Evolutionary conservation across 2,888 invertebrate species (phyloP), one percentile per base, ranked within the genome.

Genomic region (Hyposoter dolosus): DNA sequence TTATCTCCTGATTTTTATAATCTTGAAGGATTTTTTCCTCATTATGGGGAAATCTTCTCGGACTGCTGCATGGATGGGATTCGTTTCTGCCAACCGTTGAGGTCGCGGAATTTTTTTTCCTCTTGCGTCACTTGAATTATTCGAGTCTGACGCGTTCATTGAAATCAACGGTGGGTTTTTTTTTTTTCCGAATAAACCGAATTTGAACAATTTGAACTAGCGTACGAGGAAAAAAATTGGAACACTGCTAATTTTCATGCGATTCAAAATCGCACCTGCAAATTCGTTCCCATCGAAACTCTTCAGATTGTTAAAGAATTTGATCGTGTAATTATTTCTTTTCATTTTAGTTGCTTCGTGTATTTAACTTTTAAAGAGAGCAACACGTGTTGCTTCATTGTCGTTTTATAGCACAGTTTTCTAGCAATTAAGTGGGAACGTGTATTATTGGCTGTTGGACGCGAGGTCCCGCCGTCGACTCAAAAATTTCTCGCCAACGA

Each of bases 401-500:
- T 50, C n/a, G 6, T 23, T 56, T 23, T 7, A 23, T 19, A 23
- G 9, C 0, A 23, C 53, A 9, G 23, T 53, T 3, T 9, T 35
- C 1, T 35, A 35, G 12, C 12, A 23, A 56, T 23, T 23, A 12
- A 56, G 56, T 10, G 56, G 23, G 23, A 12, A 23, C 56, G 23
- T 56, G 56, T 56, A 28, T 60, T 28, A 28, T 60, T 63, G 40
- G 47, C 47, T 12, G 65, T 45, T 40, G 40, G 40, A 32, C 50
- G 50, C 23, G 63, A 23, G 43, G 35, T 50, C 66, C 68, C 66
- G 60, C 68, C 66, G 60, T 23, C 74, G 28, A 65, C 19, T 47
- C 17, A 23, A 32, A 53, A 72, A 53, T 79, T 80, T 43, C 50
- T 69, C 80, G 69, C 47, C 32, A 40, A 78, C 50, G 28, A 53